phyloP scores from a whole-genome alignment of 1,140 invertebrate genomes.

The Camponotus floridanus region DNA sequence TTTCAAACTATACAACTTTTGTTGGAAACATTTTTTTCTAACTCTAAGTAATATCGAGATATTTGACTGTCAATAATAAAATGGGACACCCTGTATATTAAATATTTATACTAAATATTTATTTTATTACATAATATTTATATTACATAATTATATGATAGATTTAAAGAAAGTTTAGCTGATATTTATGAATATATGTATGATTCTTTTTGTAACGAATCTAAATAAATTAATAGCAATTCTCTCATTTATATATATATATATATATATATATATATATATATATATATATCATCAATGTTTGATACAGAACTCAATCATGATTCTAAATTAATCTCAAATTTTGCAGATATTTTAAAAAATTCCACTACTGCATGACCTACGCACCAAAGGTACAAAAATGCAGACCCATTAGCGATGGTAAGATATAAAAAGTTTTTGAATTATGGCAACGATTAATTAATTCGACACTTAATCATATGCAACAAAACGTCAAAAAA shows the following conservation, averaged over 20 bases:
- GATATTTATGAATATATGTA: background rate
- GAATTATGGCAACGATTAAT: slow-evolving; percentile 30
- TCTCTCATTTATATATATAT: background rate
- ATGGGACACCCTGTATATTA: too few relatives aligned
- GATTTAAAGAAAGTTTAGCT: background rate
- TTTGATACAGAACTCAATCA: background rate
- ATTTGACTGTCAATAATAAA: too few relatives aligned
- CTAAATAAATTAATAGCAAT: background rate
- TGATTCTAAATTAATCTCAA: slow-evolving; percentile 19
- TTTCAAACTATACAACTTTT: too few relatives aligned
- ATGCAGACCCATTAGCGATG: slow-evolving; percentile 90
- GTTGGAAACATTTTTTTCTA: too few relatives aligned
- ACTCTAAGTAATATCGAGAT: too few relatives aligned
- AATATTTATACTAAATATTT: too few relatives aligned
- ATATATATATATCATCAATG: background rate
- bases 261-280: background rate
- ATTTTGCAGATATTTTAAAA: slow-evolving; percentile 89
- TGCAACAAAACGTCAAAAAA: background rate
- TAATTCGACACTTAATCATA: slow-evolving; percentile 35
- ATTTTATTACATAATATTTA: too few relatives aligned
- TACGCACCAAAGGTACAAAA: slow-evolving; percentile 88
- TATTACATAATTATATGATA: background rate
- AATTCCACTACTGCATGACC: slow-evolving; percentile 90
- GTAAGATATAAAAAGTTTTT: slow-evolving; percentile 81
- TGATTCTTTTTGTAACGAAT: background rate